These are phyloP conservation scores for Neodiprion lecontei DNA, from an alignment of 1,140 invertebrate species.

Conservation along the genomic window DNA sequence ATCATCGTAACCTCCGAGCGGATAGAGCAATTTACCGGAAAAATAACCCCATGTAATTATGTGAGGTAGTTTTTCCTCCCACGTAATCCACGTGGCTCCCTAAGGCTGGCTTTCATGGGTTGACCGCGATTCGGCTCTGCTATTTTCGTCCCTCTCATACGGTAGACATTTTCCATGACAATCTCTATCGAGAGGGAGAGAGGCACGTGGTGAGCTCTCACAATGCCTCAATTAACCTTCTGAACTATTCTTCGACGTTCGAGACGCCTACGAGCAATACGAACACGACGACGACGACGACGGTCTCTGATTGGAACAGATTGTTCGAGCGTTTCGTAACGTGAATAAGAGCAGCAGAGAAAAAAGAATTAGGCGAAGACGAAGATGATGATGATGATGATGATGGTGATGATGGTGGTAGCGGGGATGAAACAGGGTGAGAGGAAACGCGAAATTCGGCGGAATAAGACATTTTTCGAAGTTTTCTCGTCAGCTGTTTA, in stretches of 20 bases:
- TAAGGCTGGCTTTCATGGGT: background rate
- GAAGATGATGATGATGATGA: too few species aligned
- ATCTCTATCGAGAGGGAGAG: background rate
- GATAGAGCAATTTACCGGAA: too few species aligned
- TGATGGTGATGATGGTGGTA: too few species aligned
- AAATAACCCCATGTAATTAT: too few species aligned
- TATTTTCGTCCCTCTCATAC: background rate
- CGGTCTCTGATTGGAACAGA: background rate
- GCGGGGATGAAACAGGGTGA: too few species aligned
- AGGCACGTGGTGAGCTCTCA: background rate
- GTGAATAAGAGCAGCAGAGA: too few species aligned
- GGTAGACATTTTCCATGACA: background rate
- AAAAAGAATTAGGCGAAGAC: too few species aligned
- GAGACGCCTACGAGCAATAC: background rate
- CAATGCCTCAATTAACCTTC: slow-evolving; percentile 3
- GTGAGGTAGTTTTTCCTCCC: too few species aligned
- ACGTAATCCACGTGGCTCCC: too few species aligned
- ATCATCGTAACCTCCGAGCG: background rate
- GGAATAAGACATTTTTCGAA: too few species aligned
- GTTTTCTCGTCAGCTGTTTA: too few species aligned
- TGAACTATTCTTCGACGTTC: background rate
- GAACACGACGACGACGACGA: background rate
- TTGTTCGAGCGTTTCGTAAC: background rate
- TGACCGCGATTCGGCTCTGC: background rate
- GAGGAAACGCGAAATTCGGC: too few species aligned